These are phyloP conservation scores for Oplegnathus fasciatus DNA, from an alignment of 2,113 vertebrate genomes.

Conservation along the genomic window DNA sequence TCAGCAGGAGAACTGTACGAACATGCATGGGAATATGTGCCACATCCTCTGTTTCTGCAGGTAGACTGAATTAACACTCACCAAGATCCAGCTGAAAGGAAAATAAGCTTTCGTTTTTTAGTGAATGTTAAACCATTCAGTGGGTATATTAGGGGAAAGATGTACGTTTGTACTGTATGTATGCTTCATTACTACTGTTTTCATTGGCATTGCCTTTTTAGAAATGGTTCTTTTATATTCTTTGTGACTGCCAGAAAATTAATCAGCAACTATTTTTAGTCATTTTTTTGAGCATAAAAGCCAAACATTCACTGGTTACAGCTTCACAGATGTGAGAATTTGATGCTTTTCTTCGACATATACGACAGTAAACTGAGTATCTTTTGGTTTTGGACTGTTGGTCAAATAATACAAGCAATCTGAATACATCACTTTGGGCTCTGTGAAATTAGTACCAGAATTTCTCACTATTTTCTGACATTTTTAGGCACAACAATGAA, in stretches of 20 bases:
- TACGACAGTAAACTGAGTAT: background rate
- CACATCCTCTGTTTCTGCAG: constrained; percentile 51
- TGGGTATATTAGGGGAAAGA: too few species aligned
- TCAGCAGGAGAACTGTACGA: constrained; percentile 60
- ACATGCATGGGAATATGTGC: constrained; percentile 55
- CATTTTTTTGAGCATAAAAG: background rate
- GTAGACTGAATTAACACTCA: background rate
- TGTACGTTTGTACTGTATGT: background rate
- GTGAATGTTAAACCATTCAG: background rate
- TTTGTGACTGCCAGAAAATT: background rate
- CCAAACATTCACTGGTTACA: background rate
- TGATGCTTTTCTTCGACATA: background rate
- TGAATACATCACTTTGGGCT: background rate
- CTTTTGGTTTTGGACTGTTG: background rate
- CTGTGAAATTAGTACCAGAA: background rate
- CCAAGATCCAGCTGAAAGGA: background rate
- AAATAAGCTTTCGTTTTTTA: background rate
- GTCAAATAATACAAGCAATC: too few species aligned
- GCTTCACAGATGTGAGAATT: background rate
- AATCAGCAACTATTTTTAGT: background rate
- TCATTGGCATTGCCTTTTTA: background rate
- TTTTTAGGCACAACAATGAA: background rate
- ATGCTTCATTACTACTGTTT: background rate
- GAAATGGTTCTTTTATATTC: background rate
- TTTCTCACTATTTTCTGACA: background rate